Conservation (phyloP, 2,797 vertebrate species). For the Brachyalestes nurse region DNA sequence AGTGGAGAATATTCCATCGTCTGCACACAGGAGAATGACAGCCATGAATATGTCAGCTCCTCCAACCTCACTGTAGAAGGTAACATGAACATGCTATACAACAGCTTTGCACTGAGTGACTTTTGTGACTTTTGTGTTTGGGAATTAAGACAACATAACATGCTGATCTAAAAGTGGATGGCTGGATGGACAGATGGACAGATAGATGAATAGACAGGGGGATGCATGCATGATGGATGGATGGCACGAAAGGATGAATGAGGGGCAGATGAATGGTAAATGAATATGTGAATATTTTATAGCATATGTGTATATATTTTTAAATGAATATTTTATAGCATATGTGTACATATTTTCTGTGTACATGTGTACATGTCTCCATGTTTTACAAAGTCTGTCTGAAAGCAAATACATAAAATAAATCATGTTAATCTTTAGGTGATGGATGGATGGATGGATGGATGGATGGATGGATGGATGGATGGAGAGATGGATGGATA, state of each 20-base stretch:
- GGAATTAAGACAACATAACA: background rate
- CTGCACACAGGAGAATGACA: conserved; percentile 68
- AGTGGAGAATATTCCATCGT: conserved; percentile 62
- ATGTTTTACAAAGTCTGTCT: background rate
- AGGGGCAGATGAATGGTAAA: background rate
- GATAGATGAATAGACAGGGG: background rate
- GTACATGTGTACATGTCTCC: too few species aligned
- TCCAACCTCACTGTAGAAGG: conserved; percentile 69
- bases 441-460: too few species aligned
- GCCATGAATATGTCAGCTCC: conserved; percentile 65
- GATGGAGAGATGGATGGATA: too few species aligned
- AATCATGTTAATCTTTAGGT: background rate
- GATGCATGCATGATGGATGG: background rate
- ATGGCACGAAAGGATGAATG: background rate
- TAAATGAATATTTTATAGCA: too few species aligned
- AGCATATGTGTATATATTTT: too few species aligned
- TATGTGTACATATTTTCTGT: too few species aligned
- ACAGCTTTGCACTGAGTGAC: background rate
- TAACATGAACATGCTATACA: conserved; percentile 30
- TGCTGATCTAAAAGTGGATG: background rate
- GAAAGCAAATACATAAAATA: background rate
- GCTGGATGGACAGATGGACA: background rate
- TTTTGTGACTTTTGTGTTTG: background rate
- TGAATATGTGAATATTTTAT: too few species aligned
- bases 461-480: too few species aligned